Evolutionary conservation across 2,797 vertebrate species (phyloP), one percentile per base, ranked within the genome.

Genomic region (Dryobates pubescens): DNA sequence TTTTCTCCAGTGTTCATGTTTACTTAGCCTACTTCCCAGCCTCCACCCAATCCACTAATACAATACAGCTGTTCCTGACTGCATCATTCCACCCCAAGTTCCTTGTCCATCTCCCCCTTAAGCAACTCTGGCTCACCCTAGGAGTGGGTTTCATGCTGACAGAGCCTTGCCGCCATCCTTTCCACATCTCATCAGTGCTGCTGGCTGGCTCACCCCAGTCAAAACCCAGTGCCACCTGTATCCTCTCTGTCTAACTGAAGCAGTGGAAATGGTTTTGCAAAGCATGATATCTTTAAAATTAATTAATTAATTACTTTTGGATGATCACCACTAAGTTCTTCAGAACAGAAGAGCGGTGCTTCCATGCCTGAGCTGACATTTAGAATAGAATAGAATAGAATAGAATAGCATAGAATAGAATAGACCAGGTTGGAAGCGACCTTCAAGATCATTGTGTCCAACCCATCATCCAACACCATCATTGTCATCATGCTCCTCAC

Each of bases 201-300:
- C 56, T 58, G 63, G 10, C 64, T 63, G 26, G 29, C 36, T 86
- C 45, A 49, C 24, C 34, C 7, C 3, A 38, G 30, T 27, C 53
- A 56, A 69, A 82, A 51, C 0, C 0, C 1, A 7, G 3, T 41
- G 17, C 53, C 30, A 53, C 24, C 30, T 63, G 26, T 2, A 1
- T 36, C 23, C 18, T 90, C 43, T 65, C 30, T 36, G n/a, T 72
- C 2, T 5, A 54, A 36, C 32, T 54, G 59, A 24, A 26, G 49
- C 13, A 17, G 18, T 23, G 20, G 24, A 77, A 63, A 16, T 53
- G 3, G 29, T 34, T 75, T 85, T 86, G 29, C 20, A 69, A 56
- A 86, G 20, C 14, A 57, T 43, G 13, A 84, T 7, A 45, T 3
- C 18, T 64, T 91, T 67, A 9, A 22, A 53, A 57, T 69, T 27